phyloP scores from a whole-genome alignment of 2,888 invertebrate genomes.

The Julus scanicus region DNA sequence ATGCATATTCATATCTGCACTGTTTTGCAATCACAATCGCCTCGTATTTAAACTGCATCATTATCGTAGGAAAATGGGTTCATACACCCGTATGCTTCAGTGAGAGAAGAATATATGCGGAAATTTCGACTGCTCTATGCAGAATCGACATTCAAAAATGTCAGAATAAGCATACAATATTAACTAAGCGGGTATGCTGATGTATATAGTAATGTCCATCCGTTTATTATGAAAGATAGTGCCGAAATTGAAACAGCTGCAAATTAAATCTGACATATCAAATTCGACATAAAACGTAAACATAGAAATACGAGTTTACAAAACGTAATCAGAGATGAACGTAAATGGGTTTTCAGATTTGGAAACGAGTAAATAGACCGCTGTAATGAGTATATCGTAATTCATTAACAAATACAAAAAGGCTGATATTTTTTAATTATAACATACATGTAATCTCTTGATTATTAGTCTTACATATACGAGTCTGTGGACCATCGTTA shows the following conservation, averaged over 20 bases:
- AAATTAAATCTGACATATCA: neutral
- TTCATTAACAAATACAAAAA: too few relatives aligned
- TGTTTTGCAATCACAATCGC: neutral
- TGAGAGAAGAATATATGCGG: neutral
- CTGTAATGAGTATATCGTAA: too few relatives aligned
- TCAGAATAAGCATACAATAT: neutral
- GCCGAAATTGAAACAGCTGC: neutral
- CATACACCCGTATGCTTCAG: neutral
- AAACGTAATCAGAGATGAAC: too few relatives aligned
- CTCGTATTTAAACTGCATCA: neutral
- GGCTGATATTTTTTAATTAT: too few relatives aligned
- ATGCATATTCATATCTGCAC: slow-evolving; percentile 26
- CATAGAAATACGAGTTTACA: too few relatives aligned
- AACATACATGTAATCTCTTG: too few relatives aligned
- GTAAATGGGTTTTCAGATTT: too few relatives aligned
- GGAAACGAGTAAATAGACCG: too few relatives aligned
- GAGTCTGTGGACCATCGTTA: too few relatives aligned
- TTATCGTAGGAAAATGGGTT: neutral
- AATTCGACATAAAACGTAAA: neutral
- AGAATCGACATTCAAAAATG: neutral
- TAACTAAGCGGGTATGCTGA: neutral
- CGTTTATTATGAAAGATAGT: neutral
- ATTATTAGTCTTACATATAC: too few relatives aligned
- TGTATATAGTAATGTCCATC: neutral
- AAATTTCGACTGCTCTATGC: neutral